Base-by-base conservation (phyloP, 1,140 invertebrate genomes). In the Drosophila repletoides region DNA sequence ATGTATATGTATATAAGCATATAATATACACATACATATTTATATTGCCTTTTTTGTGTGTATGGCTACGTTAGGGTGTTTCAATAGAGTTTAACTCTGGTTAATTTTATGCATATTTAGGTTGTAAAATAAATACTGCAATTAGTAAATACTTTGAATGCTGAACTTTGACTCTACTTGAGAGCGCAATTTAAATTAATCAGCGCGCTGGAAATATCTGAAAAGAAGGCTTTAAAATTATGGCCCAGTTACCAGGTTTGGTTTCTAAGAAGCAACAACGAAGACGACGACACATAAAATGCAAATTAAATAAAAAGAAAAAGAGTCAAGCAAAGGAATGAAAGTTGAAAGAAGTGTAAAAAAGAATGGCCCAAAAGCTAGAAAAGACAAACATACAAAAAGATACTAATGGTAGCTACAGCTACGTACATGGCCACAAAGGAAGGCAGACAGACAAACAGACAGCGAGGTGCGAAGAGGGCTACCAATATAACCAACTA, bases 241-340 rank as follows among this genome's bases (percentile, higher is more conserved):
- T 48, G 53, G 36, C 71, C 49, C 36, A 70, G 51, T 52, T 60
- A 61, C 5, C 26, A 36, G 33, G n/a, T n/a, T 46, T 15, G 56
- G 28, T 69, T 70, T 65, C 60, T 52, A 59, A 51, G 72, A 61
- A 29, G 31, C 21, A 40, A 45, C 17, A 22, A 33, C 52, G 36
- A 46, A 36, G 9, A 6, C 10, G 12, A 29, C 49, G 51, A 31
- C 29, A 43, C 61, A 53, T 79, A 79, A 84, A 86, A 84, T 84
- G 74, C 79, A 86, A 84, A 84, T 84, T 84, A 84, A 79, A 73
- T 52, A 73, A 29, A 52, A 68, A 72, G 58, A 49, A 80, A 65
- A 65, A 74, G 48, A 79, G 43, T 19, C 43, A 72, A 49, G 36
- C 24, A 31, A 53, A 63, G 61, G 72, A 81, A 81, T 81, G 76